Percentiles rank a stretch among this genome's conserved stretches.
Evolutionary conservation across 2,888 invertebrate species (phyloP).

Genomic region (Dexiosoma caninum): DNA sequence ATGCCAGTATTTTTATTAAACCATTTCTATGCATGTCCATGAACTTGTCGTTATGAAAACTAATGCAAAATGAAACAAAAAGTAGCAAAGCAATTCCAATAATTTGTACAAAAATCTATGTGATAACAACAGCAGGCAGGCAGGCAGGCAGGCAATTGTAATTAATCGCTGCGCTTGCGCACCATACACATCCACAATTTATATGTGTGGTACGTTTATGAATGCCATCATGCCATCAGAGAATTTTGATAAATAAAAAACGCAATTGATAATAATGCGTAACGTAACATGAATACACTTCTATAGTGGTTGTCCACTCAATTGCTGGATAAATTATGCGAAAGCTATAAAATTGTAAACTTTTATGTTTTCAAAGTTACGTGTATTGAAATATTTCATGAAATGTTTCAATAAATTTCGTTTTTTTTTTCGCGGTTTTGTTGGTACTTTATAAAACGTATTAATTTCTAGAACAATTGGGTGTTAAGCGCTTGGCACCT

Average conservation of each 20-base stretch:
- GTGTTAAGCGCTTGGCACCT: constrained; percentile 57
- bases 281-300: constrained; percentile 35
- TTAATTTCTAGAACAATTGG: constrained; percentile 44
- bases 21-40: not conserved
- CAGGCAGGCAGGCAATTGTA: no score
- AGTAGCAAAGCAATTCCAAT: not conserved
- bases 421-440: not conserved
- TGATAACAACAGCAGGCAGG: constrained; percentile 1
- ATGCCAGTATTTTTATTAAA: no score
- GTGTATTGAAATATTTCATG: constrained; percentile 67
- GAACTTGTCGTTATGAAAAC: not conserved
- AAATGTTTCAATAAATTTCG: constrained; percentile 6
- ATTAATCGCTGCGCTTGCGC: constrained; percentile 37
- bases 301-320: not conserved
- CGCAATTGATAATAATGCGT: constrained; percentile 24
- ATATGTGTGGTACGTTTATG: constrained; percentile 7
- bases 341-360: constrained; percentile 64
- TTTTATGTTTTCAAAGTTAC: constrained; percentile 72
- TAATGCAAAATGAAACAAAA: constrained; percentile 8
- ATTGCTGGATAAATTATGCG: constrained; percentile 33
- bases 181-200: not conserved
- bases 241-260: constrained; percentile 7
- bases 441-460: not conserved
- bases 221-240: not conserved
- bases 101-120: not conserved